A percentile compares a stretch with the other conserved stretches of the same genome.
phyloP scores from a whole-genome alignment of 2,113 vertebrate genomes.

The Hemiscyllium ocellatum region DNA sequence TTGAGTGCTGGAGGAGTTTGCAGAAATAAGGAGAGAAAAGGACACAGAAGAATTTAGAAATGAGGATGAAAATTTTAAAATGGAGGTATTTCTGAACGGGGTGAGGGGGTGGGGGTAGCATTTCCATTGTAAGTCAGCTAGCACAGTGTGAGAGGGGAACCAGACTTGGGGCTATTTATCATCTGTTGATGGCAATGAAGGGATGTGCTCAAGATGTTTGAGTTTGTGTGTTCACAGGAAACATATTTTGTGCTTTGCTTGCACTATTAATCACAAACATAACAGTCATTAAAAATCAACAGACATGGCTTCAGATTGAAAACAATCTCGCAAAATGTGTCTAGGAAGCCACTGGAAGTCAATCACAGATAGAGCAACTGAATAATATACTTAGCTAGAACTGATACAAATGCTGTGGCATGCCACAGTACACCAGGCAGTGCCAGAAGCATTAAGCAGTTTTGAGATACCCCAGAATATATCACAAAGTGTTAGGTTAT shows the following conservation, averaged over 20 bases:
- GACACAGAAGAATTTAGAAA: no score
- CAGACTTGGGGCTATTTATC: no score
- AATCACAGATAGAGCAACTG: neutral
- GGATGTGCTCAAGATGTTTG: neutral
- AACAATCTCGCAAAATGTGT: neutral
- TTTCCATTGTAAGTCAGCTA: no score
- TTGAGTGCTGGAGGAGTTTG: no score
- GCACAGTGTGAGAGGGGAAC: no score
- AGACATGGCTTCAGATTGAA: neutral
- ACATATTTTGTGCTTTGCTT: neutral
- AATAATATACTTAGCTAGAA: neutral
- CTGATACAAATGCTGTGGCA: neutral
- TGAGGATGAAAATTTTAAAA: no score
- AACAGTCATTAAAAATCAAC: conserved; percentile 6
- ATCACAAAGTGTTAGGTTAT: neutral
- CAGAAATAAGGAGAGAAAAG: no score
- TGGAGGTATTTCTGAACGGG: no score
- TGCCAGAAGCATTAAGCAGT: neutral
- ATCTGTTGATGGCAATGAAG: neutral
- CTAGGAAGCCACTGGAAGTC: neutral
- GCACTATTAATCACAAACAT: neutral
- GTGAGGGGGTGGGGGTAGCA: no score
- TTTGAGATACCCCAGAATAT: neutral
- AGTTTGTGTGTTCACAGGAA: neutral
- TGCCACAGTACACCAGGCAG: neutral